Evolutionary conservation across 2,797 vertebrate genomes (phyloP).

Genomic region (Falco naumanni): DNA sequence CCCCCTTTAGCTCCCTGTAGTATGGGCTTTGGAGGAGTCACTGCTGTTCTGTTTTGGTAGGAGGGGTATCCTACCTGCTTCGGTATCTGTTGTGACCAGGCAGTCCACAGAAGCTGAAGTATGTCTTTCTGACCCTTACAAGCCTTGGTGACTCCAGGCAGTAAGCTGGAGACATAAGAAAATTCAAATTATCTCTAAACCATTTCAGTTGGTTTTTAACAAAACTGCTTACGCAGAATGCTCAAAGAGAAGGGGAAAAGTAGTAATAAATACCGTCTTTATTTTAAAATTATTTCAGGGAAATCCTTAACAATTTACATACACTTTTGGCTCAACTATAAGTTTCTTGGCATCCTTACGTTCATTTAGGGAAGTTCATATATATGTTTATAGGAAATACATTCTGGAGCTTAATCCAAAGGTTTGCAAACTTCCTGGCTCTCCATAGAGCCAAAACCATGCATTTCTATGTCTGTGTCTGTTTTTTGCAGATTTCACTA

Average conservation of each 20-base stretch:
- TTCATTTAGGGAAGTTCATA: conserved; percentile 14
- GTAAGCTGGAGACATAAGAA: neutral
- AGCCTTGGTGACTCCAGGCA: accelerated
- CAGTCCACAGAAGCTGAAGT: neutral
- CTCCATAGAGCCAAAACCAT: neutral
- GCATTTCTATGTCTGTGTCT: neutral
- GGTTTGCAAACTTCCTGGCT: conserved; percentile 39
- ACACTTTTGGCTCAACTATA: neutral
- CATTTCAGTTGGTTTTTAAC: neutral
- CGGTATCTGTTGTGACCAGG: neutral
- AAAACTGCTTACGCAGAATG: neutral
- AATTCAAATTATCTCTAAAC: neutral
- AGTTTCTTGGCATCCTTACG: conserved; percentile 11
- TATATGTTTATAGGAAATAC: conserved; percentile 5
- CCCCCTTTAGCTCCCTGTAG: neutral
- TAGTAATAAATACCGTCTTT: neutral
- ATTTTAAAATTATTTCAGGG: neutral
- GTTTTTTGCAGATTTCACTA: neutral
- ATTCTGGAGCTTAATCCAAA: conserved; percentile 51
- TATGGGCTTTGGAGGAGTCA: neutral
- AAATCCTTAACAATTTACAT: neutral
- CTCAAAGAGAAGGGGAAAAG: neutral
- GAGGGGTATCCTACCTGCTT: neutral
- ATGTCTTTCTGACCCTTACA: neutral
- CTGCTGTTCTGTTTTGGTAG: neutral